Percentiles rank a stretch among this genome's conserved stretches.
Evolutionary conservation across 2,888 invertebrate species (phyloP).

Genomic region (Lymantria monacha): DNA sequence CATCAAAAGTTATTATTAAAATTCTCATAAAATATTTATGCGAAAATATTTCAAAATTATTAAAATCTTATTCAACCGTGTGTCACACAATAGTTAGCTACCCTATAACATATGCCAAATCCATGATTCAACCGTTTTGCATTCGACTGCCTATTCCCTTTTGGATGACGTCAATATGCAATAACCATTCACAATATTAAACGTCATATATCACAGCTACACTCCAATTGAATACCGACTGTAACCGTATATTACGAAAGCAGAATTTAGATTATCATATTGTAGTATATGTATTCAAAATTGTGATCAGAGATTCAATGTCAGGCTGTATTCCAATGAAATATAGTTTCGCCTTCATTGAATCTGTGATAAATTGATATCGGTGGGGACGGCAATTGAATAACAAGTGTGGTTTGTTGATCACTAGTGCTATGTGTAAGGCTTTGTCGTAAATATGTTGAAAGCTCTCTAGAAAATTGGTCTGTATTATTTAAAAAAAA

Average conservation of each 20-base stretch:
- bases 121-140: constrained; percentile 80
- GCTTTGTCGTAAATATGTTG: constrained; percentile 24
- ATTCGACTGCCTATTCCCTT: constrained; percentile 77
- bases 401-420: constrained; percentile 72
- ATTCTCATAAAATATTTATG: too few species aligned
- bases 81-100: constrained; percentile 61
- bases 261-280: constrained; percentile 8
- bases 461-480: too few species aligned
- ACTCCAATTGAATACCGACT: constrained; percentile 10
- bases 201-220: constrained; percentile 28
- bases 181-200: constrained; percentile 36
- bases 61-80: constrained; percentile 29
- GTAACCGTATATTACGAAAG: constrained; percentile 2
- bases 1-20: too few species aligned
- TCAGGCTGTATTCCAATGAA: constrained; percentile 71
- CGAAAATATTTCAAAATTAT: neutral
- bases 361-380: constrained; percentile 79
- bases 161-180: constrained; percentile 80
- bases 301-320: constrained; percentile 54
- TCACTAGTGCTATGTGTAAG: constrained; percentile 40
- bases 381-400: constrained; percentile 72
- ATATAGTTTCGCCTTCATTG: constrained; percentile 81
- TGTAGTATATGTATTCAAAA: constrained; percentile 37
- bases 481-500: too few species aligned
- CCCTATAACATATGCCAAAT: constrained; percentile 81